Base-by-base conservation (phyloP, 1,140 invertebrate genomes). In the Leptonema lineaticorne region DNA sequence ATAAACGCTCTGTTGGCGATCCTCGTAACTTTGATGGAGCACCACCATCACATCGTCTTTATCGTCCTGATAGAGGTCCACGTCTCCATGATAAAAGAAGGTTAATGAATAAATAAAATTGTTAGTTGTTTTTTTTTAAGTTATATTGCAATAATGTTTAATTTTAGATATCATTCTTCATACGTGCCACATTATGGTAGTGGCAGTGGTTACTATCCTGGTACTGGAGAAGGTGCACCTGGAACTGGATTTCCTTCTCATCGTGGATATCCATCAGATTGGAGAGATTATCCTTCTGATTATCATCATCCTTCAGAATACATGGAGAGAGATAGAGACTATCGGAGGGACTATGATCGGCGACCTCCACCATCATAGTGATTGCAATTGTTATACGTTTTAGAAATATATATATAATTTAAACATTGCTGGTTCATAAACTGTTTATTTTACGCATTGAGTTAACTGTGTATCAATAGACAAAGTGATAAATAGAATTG, bases 81-180 rank as follows among this genome's bases (percentile, higher is more conserved):
- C 72, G 80, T 4, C 75, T 75, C 6, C 79, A 80, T 63, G 81
- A 82, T 64, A 82, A 82, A 69, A 77, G 80, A 73, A 75, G 81
- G 81, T 82, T 5, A 28, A 11, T 56, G 7, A 56, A 57, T 26
- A 29, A 7, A 9, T 57, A 26, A 5, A 28, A 56, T 56, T 29
- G 1, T 22, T 28, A 16, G 6, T 48, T 48, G 20, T 48, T 22
- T 48, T 48, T 6, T n/a, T 41, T 41, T 11, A 33, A 33, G 30
- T 33, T 33, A 33, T 33, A 6, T 33, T 6, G 16, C 6, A 16
- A 48, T 5, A 20, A 5, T 16, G 45, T 48, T 16, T 48, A 7
- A 27, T 63, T 45, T 1, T 29, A 66, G 63, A 22, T 66, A 57
- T 30, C 63, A 66, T 37, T 29, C n/a, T 18, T 57, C 53, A 22